phyloP scores from a whole-genome alignment of 2,113 vertebrate species.

The Pseudorasbora parva region DNA sequence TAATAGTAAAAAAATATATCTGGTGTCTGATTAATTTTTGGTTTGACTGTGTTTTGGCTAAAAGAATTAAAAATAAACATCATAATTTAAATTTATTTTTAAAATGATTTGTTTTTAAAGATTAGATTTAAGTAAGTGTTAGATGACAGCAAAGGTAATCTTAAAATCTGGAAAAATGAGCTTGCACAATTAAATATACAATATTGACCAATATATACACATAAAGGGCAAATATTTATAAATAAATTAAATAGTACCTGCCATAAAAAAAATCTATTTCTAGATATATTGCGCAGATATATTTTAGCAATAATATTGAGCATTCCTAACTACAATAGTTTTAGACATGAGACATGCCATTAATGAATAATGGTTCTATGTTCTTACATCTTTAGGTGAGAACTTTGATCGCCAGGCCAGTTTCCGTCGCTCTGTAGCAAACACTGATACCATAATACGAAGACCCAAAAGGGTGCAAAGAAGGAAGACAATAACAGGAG shows the following conservation, averaged over 20 bases:
- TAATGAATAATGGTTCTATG: slow-evolving; percentile 57
- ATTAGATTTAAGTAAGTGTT: no score
- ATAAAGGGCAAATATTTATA: neutral
- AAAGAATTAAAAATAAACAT: no score
- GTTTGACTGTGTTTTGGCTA: no score
- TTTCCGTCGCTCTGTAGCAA: slow-evolving; percentile 87
- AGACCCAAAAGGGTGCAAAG: slow-evolving; percentile 88
- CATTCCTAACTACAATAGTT: neutral
- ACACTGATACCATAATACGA: slow-evolving; percentile 85
- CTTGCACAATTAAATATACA: no score
- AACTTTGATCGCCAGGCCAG: slow-evolving; percentile 97
- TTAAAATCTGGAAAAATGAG: no score
- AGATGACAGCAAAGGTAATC: no score
- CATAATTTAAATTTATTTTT: no score
- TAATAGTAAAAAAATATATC: no score
- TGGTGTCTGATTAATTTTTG: no score
- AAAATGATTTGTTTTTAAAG: neutral
- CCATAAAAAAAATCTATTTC: neutral
- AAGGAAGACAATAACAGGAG: slow-evolving; percentile 87
- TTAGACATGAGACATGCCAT: neutral
- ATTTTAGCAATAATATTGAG: neutral
- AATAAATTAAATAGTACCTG: neutral
- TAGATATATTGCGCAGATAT: neutral
- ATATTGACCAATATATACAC: no score
- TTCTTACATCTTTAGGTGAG: slow-evolving; percentile 85